Conservation (phyloP, 2,888 invertebrate species). For the Aphelenchoides bicaudatus region DNA sequence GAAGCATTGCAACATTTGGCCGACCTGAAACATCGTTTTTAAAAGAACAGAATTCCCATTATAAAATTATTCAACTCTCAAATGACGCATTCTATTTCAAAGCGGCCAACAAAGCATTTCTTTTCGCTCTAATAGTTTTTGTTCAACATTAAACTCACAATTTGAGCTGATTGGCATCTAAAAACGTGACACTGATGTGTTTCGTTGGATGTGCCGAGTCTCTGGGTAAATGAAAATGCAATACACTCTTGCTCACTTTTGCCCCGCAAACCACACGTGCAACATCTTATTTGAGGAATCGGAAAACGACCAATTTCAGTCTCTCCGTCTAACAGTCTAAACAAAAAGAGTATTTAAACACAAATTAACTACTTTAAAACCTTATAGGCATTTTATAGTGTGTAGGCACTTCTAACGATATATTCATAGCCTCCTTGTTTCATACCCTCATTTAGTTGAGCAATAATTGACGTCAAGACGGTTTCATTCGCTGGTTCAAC, state of each 20-base stretch:
- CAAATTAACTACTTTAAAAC: constrained; percentile 66
- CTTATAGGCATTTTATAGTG: constrained; percentile 87
- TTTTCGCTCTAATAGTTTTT: constrained; percentile 1
- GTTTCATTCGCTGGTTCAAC: constrained; percentile 48
- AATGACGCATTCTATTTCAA: not conserved
- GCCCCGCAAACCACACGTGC: constrained; percentile 81
- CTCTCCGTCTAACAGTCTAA: constrained; percentile 74
- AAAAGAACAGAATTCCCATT: too few relatives aligned
- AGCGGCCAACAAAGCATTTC: constrained; percentile 4
- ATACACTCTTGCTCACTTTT: constrained; percentile 83
- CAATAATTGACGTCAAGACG: constrained; percentile 47
- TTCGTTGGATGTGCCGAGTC: constrained; percentile 67
- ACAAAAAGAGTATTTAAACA: constrained; percentile 20
- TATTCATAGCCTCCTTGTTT: constrained; percentile 69
- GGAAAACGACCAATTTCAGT: constrained; percentile 81
- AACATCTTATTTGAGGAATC: constrained; percentile 67
- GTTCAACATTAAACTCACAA: constrained; percentile 29
- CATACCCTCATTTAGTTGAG: constrained; percentile 73
- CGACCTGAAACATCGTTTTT: constrained; percentile 65
- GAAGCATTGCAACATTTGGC: constrained; percentile 72
- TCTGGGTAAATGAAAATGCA: constrained; percentile 85
- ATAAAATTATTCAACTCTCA: not conserved
- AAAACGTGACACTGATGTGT: constrained; percentile 96
- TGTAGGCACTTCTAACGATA: constrained; percentile 85
- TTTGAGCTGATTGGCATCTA: constrained; percentile 66